Conservation (phyloP, 2,113 vertebrate genomes). For the Ophiodon elongatus region DNA sequence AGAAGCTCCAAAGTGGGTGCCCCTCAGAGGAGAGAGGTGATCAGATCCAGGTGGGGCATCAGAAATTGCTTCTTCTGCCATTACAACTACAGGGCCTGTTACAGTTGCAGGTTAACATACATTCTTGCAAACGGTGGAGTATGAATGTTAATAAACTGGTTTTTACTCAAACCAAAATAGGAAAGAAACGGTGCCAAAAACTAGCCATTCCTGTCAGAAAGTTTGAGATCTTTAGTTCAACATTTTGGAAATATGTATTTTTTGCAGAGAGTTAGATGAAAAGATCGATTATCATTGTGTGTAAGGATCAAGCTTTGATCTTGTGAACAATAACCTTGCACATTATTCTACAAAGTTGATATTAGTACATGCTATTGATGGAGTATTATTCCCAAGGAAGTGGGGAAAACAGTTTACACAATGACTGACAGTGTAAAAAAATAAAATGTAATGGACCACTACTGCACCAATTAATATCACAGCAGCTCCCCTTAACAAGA, state of each 20-base stretch:
- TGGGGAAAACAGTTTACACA: conserved; percentile 41
- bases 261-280: background rate
- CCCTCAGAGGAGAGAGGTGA: background rate
- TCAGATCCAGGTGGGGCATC: background rate
- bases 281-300: background rate
- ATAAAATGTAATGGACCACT: conserved; percentile 45
- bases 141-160: background rate
- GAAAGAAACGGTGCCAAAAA: background rate
- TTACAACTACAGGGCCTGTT: background rate
- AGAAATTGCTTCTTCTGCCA: no score
- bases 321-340: conserved; percentile 21
- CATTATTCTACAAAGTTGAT: conserved; percentile 36
- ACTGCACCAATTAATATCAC: conserved; percentile 66
- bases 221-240: background rate
- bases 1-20: background rate
- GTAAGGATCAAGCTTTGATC: conserved; percentile 36
- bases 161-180: background rate
- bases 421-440: conserved; percentile 58
- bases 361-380: conserved; percentile 16
- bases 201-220: background rate
- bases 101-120: background rate
- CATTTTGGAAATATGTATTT: background rate
- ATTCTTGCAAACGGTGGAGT: background rate
- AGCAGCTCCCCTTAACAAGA: conserved; percentile 40
- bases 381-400: conserved; percentile 15